These are phyloP conservation scores for Marasmarcha lunaedactyla DNA, from an alignment of 2,888 invertebrate genomes.

Conservation along the genomic window DNA sequence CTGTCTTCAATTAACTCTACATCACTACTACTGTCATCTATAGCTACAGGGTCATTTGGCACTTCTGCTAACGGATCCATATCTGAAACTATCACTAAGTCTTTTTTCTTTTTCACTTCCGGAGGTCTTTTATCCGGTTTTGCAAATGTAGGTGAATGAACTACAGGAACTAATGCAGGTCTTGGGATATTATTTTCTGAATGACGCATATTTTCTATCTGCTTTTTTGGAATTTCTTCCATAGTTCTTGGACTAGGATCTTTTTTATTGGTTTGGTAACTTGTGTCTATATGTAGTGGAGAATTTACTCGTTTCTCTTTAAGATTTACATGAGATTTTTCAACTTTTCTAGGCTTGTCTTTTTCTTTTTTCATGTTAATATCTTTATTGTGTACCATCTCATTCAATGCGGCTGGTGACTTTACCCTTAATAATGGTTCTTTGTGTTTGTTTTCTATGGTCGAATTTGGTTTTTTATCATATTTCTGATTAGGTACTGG, in stretches of 20 bases:
- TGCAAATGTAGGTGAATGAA: conserved; percentile 53
- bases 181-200: conserved; percentile 52
- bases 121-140: conserved; percentile 55
- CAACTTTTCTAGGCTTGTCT: conserved; percentile 28
- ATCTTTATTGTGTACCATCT: conserved; percentile 32
- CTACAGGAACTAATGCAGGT: conserved; percentile 44
- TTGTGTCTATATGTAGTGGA: conserved; percentile 46
- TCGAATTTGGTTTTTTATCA: conserved; percentile 24
- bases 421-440: conserved; percentile 49
- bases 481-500: conserved; percentile 34
- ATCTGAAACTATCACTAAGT: conserved; percentile 48
- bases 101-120: conserved; percentile 53
- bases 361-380: conserved; percentile 26
- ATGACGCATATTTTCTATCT: conserved; percentile 44
- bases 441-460: conserved; percentile 23
- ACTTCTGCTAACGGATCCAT: conserved; percentile 44
- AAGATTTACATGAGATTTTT: conserved; percentile 20
- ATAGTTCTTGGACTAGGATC: conserved; percentile 35
- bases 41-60: conserved; percentile 34
- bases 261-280: conserved; percentile 32
- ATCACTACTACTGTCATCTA: conserved; percentile 64
- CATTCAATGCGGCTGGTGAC: conserved; percentile 54
- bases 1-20: conserved; percentile 53
- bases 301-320: conserved; percentile 33
- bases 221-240: conserved; percentile 41